Evolutionary conservation across 2,888 invertebrate species (phyloP), one percentile per base, ranked within the genome.

Genomic region (Notocelia uddmanniana): DNA sequence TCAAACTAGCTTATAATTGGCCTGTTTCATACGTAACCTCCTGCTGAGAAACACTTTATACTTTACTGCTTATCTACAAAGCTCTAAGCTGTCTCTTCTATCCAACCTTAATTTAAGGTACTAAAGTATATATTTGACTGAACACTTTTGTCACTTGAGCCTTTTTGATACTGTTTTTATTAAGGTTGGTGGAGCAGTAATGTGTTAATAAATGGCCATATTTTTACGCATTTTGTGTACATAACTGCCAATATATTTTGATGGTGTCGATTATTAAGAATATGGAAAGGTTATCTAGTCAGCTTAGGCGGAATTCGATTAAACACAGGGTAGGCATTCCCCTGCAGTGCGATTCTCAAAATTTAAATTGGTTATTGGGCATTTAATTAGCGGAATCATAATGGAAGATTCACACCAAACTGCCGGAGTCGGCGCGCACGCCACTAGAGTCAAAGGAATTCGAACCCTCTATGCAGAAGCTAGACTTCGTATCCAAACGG

Each of bases 1-100:
- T 31, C 60, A 69, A 60, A 69, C 69, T 69, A 52, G 50, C 59
- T 59, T 62, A 62, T 62, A 69, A 69, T 69, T 69, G 69, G 69
- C 54, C 31, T n/a, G 55, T 62, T 69, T 60, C 69, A 55, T 69
- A 69, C 31, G 26, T 54, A 15, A 41, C 60, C 62, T 3, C 69
- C 69, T 31, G 69, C 45, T 54, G 64, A 41, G 68, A 59, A 19
- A 15, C 15, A 48, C 41, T 69, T 60, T 69, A 66, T 64, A 52
- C 5, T 50, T 68, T 69, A 68, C 52, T 54, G 26, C 52, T n/a
- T 58, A n/a, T 45, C 21, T 37, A 68, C 68, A 37, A 37, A 41
- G 62, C 62, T 34, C 15, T 26, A 45, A 45, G 3, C 15, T 19
- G 11, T 45, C 9, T 23, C 34, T 50, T 21, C 23, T 21, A 34